Conservation (phyloP, 2,888 invertebrate genomes). For the Agriotes lineatus region DNA sequence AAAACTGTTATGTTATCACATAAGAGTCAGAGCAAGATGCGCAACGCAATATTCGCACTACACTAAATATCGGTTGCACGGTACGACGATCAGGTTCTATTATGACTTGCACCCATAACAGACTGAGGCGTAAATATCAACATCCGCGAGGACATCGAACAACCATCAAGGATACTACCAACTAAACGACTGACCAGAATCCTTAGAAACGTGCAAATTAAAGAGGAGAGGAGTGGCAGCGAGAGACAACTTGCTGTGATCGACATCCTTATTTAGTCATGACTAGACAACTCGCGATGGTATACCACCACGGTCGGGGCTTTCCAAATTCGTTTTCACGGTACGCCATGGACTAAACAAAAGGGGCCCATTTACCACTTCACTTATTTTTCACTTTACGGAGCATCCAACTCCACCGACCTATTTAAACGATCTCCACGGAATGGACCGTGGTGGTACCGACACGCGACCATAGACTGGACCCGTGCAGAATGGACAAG, state of each 20-base stretch:
- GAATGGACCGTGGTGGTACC: conserved; percentile 22
- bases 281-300: conserved; percentile 32
- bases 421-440: too few species aligned
- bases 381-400: too few species aligned
- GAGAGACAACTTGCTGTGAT: conserved; percentile 46
- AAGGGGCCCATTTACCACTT: too few species aligned
- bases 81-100: conserved; percentile 30
- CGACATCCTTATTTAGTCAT: conserved; percentile 50
- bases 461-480: not conserved
- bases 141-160: conserved; percentile 22
- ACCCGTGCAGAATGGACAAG: conserved; percentile 24
- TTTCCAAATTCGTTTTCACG: not conserved
- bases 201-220: conserved; percentile 50
- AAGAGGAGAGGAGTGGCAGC: conserved; percentile 47
- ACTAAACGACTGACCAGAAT: conserved; percentile 48
- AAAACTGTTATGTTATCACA: conserved; percentile 6
- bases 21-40: conserved; percentile 5
- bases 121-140: conserved; percentile 24
- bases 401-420: too few species aligned
- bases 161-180: conserved; percentile 26
- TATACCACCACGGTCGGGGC: conserved; percentile 27
- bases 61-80: not conserved
- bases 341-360: too few species aligned
- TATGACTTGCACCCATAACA: conserved; percentile 34
- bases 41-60: conserved; percentile 2